Conservation (phyloP, 2,888 invertebrate species). For the Polymixis flavicincta region DNA sequence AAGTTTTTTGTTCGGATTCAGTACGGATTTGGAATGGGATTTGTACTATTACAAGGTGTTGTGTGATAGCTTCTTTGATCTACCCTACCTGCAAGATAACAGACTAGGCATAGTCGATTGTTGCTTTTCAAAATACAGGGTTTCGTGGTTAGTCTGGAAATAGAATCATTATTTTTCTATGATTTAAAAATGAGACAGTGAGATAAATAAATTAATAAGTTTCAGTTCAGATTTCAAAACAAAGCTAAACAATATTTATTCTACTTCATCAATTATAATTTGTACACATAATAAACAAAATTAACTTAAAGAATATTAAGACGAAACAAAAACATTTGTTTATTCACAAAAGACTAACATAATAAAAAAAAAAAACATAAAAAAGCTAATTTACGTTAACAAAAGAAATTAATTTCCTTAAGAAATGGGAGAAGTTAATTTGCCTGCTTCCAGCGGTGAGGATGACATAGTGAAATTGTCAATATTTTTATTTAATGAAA, state of each 20-base stretch:
- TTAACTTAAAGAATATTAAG: conserved; percentile 2
- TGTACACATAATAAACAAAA: conserved; percentile 14
- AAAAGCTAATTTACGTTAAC: conserved; percentile 53
- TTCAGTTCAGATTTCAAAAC: neutral
- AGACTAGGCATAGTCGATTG: neutral
- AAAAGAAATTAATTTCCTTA: conserved; percentile 59
- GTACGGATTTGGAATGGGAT: neutral
- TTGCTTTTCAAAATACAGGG: neutral
- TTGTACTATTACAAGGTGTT: too few relatives aligned
- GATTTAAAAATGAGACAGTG: neutral
- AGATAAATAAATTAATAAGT: too few relatives aligned
- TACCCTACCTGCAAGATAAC: neutral
- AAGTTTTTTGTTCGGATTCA: conserved; percentile 6
- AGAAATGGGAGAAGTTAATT: conserved; percentile 55
- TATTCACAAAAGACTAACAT: conserved; percentile 22
- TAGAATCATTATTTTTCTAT: neutral
- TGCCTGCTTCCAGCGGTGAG: conserved; percentile 27
- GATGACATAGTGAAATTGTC: conserved; percentile 26
- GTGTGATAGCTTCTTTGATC: too few relatives aligned
- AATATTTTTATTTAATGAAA: conserved; percentile 35
- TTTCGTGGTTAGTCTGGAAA: neutral
- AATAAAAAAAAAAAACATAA: conserved; percentile 16
- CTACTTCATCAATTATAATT: neutral
- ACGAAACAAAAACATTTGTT: conserved; percentile 13
- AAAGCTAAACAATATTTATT: neutral